phyloP scores from a whole-genome alignment of 2,888 invertebrate species.

The Lithodes maja region DNA sequence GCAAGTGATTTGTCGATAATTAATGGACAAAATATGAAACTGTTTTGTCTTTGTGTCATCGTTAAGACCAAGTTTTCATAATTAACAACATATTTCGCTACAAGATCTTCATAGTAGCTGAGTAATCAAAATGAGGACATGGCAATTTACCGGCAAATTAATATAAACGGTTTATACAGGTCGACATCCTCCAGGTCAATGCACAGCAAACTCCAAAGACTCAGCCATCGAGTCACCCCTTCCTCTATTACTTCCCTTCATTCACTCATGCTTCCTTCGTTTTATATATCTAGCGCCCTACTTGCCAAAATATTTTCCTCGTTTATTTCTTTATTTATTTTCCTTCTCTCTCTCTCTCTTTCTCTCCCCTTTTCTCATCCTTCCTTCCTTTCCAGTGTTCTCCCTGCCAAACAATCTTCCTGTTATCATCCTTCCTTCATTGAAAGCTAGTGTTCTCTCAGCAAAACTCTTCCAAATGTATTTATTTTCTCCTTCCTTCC shows the following conservation, averaged over 20 bases:
- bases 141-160: too few species aligned
- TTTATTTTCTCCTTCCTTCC: background rate
- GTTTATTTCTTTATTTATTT: background rate
- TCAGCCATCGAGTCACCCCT: background rate
- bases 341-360: background rate
- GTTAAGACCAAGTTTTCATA: too few species aligned
- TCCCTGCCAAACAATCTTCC: background rate
- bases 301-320: background rate
- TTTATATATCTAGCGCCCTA: background rate
- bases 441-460: background rate
- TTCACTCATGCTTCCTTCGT: background rate
- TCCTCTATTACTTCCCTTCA: background rate
- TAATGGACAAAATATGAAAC: too few species aligned
- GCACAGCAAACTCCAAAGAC: too few species aligned
- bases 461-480: background rate
- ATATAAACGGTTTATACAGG: too few species aligned
- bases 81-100: too few species aligned
- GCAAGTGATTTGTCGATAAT: too few species aligned
- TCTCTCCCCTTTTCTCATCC: background rate
- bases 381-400: background rate
- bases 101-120: too few species aligned
- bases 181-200: too few species aligned
- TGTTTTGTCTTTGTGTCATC: too few species aligned
- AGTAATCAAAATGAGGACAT: too few species aligned
- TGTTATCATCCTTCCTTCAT: background rate